These are phyloP conservation scores for Neoaliturus tenellus DNA, from an alignment of 2,888 invertebrate species.

Conservation along the genomic window DNA sequence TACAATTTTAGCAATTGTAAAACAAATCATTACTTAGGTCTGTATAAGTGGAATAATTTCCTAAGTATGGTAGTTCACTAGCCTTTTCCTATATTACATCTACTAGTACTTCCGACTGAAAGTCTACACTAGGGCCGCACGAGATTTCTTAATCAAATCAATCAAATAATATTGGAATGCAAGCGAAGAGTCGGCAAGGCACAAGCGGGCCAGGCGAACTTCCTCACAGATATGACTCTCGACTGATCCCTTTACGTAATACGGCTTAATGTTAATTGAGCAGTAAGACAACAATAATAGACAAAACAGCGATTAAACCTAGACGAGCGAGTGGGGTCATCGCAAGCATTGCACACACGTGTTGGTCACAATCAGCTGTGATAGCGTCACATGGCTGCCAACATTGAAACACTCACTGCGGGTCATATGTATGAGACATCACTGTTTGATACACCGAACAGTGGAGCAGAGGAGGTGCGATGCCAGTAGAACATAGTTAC, in stretches of 20 bases:
- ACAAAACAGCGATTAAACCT: conserved; percentile 20
- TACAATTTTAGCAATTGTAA: background rate
- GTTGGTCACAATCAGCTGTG: background rate
- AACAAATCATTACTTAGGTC: background rate
- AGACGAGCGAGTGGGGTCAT: background rate
- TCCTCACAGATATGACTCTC: conserved; percentile 24
- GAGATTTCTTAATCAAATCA: background rate
- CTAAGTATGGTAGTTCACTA: conserved; percentile 16
- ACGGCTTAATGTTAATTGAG: conserved; percentile 17
- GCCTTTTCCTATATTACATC: conserved; percentile 34
- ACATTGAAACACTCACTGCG: background rate
- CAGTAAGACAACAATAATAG: conserved; percentile 34
- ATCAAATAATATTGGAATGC: conserved; percentile 7
- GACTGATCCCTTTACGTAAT: background rate
- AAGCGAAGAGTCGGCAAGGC: conserved; percentile 22
- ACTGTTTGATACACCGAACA: background rate
- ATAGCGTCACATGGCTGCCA: background rate
- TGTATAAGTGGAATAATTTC: background rate
- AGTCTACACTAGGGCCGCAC: conserved; percentile 7
- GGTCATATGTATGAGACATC: background rate
- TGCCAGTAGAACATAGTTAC: background rate
- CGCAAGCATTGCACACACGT: background rate
- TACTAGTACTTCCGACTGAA: conserved; percentile 4
- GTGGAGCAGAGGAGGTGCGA: background rate
- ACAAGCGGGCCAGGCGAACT: background rate